These are phyloP conservation scores for Cacoxenus indagator DNA, from an alignment of 2,888 invertebrate genomes.

Conservation along the genomic window DNA sequence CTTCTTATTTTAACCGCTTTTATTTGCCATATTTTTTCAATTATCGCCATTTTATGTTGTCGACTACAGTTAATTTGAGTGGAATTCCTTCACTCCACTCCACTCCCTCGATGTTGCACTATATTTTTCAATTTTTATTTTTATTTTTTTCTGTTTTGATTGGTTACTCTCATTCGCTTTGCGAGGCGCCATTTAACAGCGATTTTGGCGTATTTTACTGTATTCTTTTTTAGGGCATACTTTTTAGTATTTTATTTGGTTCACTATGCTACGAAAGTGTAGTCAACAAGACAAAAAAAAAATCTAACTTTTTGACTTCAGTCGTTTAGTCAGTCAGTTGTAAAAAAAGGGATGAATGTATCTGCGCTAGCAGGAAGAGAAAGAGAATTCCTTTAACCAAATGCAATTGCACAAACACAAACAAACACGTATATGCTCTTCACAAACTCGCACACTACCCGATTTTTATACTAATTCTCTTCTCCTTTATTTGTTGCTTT, in stretches of 20 bases:
- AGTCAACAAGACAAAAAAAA: conserved; percentile 34
- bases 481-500: conserved; percentile 27
- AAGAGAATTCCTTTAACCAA: too few relatives aligned
- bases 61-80: not conserved
- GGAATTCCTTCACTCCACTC: too few relatives aligned
- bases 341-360: too few relatives aligned
- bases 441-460: not conserved
- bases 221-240: not conserved
- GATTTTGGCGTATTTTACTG: not conserved
- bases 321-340: conserved; percentile 7
- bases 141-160: not conserved
- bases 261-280: not conserved
- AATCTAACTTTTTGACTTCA: conserved; percentile 37
- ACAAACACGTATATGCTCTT: conserved; percentile 1
- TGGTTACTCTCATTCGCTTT: not conserved
- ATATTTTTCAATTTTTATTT: not conserved
- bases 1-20: not conserved
- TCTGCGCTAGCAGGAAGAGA: too few relatives aligned
- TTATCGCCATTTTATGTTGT: not conserved
- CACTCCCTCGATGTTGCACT: too few relatives aligned
- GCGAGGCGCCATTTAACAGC: not conserved
- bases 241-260: not conserved
- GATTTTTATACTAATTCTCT: conserved; percentile 45
- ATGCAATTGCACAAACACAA: conserved; percentile 4
- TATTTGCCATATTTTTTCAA: conserved; percentile 10